Evolutionary conservation across 2,113 vertebrate species (phyloP), one percentile per base, ranked within the genome.

Genomic region (Protomyctophum bolini): DNA sequence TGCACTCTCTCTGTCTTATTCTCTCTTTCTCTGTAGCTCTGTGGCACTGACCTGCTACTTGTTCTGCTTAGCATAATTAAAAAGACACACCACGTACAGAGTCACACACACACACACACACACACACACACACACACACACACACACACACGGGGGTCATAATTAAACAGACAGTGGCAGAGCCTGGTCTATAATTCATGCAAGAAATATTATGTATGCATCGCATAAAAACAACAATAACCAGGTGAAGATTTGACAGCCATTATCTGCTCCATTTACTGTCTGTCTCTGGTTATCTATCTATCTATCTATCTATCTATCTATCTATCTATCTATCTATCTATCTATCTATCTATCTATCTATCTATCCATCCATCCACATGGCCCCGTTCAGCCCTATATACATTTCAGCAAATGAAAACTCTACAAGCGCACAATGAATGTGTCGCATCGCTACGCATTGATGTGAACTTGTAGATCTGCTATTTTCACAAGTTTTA

Each of bases 71-170:
- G 45, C 59, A 62, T 62, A 54, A 54, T 54, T 10, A 54, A 54
- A 54, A 10, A 54, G 51, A 54, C 51, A 54, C 12, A n/a, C 51
- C 51, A 54, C 51, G n/a, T n/a, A 52, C 50, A 52, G 9, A 54
- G 10, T 6, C 51, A 54, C 51, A 41, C 51, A n/a, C 51, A 54
- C 51, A 54, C 51, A 54, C 51, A 54, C 51, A 54, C 51, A 54
- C 51, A 54, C 7, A 54, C 51, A 54, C 51, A 54, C 51, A 54
- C 51, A 54, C 51, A 54, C 51, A 54, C 51, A 54, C 51, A 54
- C 51, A 54, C 51, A 54, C 51, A 54, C 51, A 54, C 11, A 54
- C 7, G 12, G 51, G 10, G n/a, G 51, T 10, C 51, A 54, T 54
- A 54, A 54, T 54, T 54, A 54, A 54, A 54, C 10, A 54, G 51